phyloP scores from a whole-genome alignment of 1,140 invertebrate genomes.

The Atta texana region DNA sequence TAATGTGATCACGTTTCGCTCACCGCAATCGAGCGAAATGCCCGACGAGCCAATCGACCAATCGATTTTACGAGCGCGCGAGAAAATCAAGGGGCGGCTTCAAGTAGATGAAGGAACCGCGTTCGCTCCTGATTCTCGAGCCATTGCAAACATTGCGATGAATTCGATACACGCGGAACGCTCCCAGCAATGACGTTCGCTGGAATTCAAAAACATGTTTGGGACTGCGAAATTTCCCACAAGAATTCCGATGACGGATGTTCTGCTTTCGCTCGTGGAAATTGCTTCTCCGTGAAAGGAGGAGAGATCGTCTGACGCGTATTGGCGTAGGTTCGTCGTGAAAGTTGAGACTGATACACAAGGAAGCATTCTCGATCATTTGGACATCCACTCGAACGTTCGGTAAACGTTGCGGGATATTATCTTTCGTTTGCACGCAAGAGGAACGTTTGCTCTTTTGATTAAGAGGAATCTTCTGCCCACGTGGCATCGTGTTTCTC shows the following conservation, averaged over 20 bases:
- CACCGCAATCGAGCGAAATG: constrained; percentile 44
- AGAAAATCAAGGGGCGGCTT: constrained; percentile 58
- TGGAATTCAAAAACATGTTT: neutral
- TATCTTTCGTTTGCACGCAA: constrained; percentile 67
- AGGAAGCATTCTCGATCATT: constrained; percentile 55
- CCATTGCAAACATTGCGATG: neutral
- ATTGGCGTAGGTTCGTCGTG: constrained; percentile 42
- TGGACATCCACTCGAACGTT: constrained; percentile 48
- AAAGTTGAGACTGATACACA: constrained; percentile 56
- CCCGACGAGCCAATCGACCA: constrained; percentile 36
- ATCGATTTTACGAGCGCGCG: constrained; percentile 56
- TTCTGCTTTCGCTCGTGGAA: constrained; percentile 48
- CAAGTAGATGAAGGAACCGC: neutral
- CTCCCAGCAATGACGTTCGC: neutral
- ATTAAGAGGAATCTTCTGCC: constrained; percentile 50
- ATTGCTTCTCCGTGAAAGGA: constrained; percentile 15
- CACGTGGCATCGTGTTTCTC: constrained; percentile 48
- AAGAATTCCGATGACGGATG: constrained; percentile 2
- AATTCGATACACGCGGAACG: neutral
- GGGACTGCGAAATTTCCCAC: constrained; percentile 8
- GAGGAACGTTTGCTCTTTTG: constrained; percentile 62
- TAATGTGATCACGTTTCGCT: constrained; percentile 57
- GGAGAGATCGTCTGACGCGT: neutral
- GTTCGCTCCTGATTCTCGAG: neutral
- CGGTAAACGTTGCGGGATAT: constrained; percentile 58